Evolutionary conservation across 2,888 invertebrate genomes (phyloP).

Genomic region (Oxystoma pomonae): DNA sequence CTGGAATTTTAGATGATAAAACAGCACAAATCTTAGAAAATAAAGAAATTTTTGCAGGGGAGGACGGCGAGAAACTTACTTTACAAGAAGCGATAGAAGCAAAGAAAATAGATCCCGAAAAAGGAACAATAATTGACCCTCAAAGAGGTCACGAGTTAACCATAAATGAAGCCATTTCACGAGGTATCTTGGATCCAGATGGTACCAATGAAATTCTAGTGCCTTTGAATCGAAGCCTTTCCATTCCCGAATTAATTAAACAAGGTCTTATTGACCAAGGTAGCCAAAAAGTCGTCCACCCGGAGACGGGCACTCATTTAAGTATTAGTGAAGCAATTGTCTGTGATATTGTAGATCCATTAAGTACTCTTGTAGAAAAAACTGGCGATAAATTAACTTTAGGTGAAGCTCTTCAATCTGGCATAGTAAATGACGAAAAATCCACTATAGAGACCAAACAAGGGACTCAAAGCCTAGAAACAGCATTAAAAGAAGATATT

Average conservation of each 20-base stretch:
- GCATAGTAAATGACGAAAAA: constrained; percentile 67
- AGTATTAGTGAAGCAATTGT: constrained; percentile 80
- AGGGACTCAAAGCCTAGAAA: constrained; percentile 61
- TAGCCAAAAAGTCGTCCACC: constrained; percentile 76
- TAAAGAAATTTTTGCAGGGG: constrained; percentile 53
- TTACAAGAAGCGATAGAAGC: constrained; percentile 72
- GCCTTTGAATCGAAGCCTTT: constrained; percentile 75
- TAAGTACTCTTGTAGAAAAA: constrained; percentile 64
- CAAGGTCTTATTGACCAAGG: constrained; percentile 79
- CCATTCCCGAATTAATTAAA: constrained; percentile 77
- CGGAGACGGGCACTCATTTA: constrained; percentile 77
- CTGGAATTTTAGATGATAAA: constrained; percentile 72
- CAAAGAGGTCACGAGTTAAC: constrained; percentile 74
- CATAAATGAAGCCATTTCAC: constrained; percentile 78
- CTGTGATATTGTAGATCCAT: constrained; percentile 83
- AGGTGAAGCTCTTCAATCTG: constrained; percentile 68
- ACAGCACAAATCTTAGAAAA: constrained; percentile 68
- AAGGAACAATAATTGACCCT: constrained; percentile 79
- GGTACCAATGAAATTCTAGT: constrained; percentile 72
- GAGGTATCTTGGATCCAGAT: constrained; percentile 76
- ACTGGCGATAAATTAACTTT: constrained; percentile 65
- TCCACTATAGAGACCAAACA: constrained; percentile 61
- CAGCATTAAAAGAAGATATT: constrained; percentile 65
- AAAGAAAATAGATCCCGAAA: constrained; percentile 66
- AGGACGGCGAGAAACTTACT: constrained; percentile 59